phyloP scores from a whole-genome alignment of 2,888 invertebrate species.

The Eustalomyia histrio region DNA sequence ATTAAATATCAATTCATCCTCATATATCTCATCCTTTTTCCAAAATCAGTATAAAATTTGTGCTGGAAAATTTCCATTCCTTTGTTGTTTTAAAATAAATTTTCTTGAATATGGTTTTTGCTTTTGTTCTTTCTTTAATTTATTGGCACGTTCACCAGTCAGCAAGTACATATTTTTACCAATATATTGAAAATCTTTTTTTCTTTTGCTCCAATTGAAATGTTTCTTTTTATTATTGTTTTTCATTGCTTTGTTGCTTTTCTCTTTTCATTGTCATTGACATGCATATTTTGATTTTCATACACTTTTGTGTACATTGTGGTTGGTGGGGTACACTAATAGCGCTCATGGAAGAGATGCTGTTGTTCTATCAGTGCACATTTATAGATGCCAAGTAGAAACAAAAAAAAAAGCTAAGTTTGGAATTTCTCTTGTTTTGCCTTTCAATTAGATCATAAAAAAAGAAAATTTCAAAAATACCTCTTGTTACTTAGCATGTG shows the following conservation, averaged over 20 bases:
- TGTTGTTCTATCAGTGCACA: constrained; percentile 1
- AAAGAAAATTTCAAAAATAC: constrained; percentile 23
- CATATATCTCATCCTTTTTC: too few relatives aligned
- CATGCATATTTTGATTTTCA: constrained; percentile 46
- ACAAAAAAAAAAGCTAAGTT: constrained; percentile 24
- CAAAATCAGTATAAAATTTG: too few relatives aligned
- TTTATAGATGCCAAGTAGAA: constrained; percentile 36
- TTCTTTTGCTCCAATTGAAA: constrained; percentile 39
- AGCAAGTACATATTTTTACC: constrained; percentile 27
- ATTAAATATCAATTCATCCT: too few relatives aligned
- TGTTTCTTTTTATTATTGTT: constrained; percentile 23
- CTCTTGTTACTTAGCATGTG: constrained; percentile 49
- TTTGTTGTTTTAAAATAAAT: background rate
- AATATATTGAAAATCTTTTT: constrained; percentile 42
- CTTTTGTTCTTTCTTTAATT: constrained; percentile 17
- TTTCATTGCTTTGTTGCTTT: constrained; percentile 39
- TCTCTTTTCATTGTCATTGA: constrained; percentile 62
- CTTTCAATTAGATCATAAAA: constrained; percentile 39
- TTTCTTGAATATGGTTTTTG: constrained; percentile 3
- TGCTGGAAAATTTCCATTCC: background rate
- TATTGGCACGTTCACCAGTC: constrained; percentile 31
- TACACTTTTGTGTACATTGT: background rate
- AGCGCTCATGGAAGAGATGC: constrained; percentile 27
- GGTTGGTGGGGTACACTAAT: constrained; percentile 15
- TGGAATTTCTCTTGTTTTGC: constrained; percentile 44